Conservation (phyloP, 2,113 vertebrate species). For the Calypte anna region DNA sequence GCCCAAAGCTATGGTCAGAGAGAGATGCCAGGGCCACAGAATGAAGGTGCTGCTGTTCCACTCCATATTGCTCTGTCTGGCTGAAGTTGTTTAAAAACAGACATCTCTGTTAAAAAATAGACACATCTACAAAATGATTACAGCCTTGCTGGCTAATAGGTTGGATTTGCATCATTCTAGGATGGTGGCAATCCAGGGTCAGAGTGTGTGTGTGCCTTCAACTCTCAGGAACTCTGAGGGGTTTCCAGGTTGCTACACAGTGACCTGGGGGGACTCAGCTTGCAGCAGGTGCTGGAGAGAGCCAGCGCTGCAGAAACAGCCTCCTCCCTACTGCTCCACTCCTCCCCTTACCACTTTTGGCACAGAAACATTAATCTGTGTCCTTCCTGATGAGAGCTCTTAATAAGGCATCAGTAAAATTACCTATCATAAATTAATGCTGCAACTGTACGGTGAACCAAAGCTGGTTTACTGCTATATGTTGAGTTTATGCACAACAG, state of each 20-base stretch:
- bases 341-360: neutral
- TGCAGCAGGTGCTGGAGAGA: fast-evolving
- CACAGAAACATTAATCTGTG: neutral
- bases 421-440: neutral
- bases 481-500: neutral
- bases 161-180: neutral
- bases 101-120: neutral
- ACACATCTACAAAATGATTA: neutral
- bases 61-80: neutral
- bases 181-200: neutral
- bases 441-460: neutral
- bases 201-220: neutral
- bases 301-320: neutral
- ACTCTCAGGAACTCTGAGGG: neutral
- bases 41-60: fast-evolving
- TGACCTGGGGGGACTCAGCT: neutral
- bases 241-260: neutral
- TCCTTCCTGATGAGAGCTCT: neutral
- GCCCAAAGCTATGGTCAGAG: fast-evolving
- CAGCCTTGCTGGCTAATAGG: neutral
- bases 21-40: neutral
- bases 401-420: neutral
- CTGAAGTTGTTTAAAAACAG: neutral
- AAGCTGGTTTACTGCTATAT: neutral
- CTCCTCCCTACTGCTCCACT: neutral